Base-by-base conservation (phyloP, 2,797 vertebrate species). In the Hybognathus amarus region DNA sequence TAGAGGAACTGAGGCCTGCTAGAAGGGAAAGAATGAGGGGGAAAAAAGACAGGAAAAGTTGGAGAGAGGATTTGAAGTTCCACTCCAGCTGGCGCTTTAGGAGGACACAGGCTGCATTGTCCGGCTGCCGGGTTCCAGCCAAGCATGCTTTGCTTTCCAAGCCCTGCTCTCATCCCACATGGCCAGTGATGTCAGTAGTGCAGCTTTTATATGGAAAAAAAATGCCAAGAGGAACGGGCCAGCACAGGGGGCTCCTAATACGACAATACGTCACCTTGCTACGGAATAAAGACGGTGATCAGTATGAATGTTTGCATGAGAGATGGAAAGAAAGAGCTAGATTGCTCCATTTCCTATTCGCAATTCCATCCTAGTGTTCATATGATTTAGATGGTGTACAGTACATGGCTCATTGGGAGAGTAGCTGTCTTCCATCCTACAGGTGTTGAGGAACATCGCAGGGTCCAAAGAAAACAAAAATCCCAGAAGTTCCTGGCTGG, bases 31-130 rank as follows among this genome's bases (percentile, higher is more conserved):
- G 67, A 73, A 56, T 63, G n/a, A 66, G n/a, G 17, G 1, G 45
- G 24, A 18, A 6, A 38, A 40, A 59, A 61, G 52, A 75, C 40
- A 75, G 80, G 87, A 79, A 85, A 88, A 86, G 83, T 85, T 87
- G 68, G 76, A 84, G 79, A 83, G 83, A 83, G 88, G 86, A 86
- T 87, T 87, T 87, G 83, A 84, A 86, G 87, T 89, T 90, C 82
- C 87, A 90, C 88, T 86, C 88, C 90, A 91, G 89, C 89, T 91
- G 90, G 88, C 80, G 80, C 82, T 89, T 84, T 84, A 83, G 75
- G 84, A 87, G 88, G 88, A 92, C 89, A 91, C 89, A 89, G 88
- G 88, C 85, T 85, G 84, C 85, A 88, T 91, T 92, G 91, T 91
- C 85, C 85, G 70, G 75, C 85, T 85, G 79, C 63, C 66, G 84